Evolutionary conservation across 2,888 invertebrate species (phyloP).

Genomic region (Tryphoninae sp.): DNA sequence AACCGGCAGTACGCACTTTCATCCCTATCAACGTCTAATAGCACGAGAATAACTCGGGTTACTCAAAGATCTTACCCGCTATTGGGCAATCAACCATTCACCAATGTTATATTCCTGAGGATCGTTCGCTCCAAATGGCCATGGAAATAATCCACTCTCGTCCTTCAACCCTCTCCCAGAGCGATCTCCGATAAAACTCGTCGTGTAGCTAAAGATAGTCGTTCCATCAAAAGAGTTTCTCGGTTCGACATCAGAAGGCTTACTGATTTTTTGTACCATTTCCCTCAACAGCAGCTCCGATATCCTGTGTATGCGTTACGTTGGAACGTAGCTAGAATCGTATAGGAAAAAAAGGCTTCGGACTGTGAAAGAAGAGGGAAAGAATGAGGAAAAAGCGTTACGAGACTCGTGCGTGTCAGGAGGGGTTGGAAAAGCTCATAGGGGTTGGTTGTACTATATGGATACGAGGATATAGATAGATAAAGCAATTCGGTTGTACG

Average conservation of each 20-base stretch:
- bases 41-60: neutral
- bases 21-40: neutral
- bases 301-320: conserved; percentile 8
- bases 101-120: conserved; percentile 25
- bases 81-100: conserved; percentile 45
- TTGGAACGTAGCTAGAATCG: neutral
- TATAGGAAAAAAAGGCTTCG: conserved; percentile 20
- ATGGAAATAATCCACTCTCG: conserved; percentile 48
- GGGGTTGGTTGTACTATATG: conserved; percentile 49
- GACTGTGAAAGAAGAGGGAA: conserved; percentile 5
- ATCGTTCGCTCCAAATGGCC: conserved; percentile 39
- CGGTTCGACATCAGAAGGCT: conserved; percentile 29
- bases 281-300: neutral
- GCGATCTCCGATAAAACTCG: conserved; percentile 8
- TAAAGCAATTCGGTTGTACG: conserved; percentile 31
- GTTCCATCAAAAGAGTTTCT: neutral
- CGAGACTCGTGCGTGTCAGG: conserved; percentile 34
- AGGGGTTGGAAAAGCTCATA: conserved; percentile 58
- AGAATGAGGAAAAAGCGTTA: conserved; percentile 10
- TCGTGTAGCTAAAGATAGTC: conserved; percentile 1
- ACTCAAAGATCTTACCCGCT: neutral
- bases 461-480: conserved; percentile 40
- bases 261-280: conserved; percentile 33
- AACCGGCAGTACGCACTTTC: conserved; percentile 23
- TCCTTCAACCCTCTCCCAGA: conserved; percentile 19